Base-by-base conservation (phyloP, 2,113 vertebrate genomes). In the Bathybates hornii region DNA sequence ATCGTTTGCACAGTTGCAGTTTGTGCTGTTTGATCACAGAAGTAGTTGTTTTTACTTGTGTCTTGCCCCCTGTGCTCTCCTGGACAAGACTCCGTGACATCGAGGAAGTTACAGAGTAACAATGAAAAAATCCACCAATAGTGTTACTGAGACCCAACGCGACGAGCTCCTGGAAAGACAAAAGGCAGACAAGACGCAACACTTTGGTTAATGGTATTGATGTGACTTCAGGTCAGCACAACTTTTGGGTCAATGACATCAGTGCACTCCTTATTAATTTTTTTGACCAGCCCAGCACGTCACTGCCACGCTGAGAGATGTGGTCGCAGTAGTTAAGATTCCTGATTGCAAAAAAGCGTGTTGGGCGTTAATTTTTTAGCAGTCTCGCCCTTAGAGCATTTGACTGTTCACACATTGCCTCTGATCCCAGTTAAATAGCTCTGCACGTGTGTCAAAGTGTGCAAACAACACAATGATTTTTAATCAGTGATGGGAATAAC, bases 11-110 rank as follows among this genome's bases (percentile, higher is more conserved):
- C 9, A 24, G 29, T 17, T n/a, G 3, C 80, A 17, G 3, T 84
- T 79, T 87, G 19, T 87, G 54, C 14, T 59, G 8, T 79, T 71
- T 10, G 9, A 82, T n/a, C 45, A 56, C 27, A 57, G 56, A 27
- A 16, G 17, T 57, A 4, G 83, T 66, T 13, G 24, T 79, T 54
- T 80, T 92, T 94, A 99, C 98, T 97, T 99, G 98, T 45, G 98
- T 98, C 92, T 97, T 97, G 7, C 98, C 98, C 5, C 98, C 98
- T 0, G 98, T 97, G 92, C 95, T 97, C 91, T 99, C 98, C 94
- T 99, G 98, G 6, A 99, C 96, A 56, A 99, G 95, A 80, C 97
- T 98, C 43, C 98, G 97, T 0, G 98, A 99, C 97, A 99, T 94
- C 14, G 98, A 98, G 36, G 97, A 97, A 80, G 98, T 98, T 87